Conservation (phyloP, 2,113 vertebrate species). For the Tautogolabrus adspersus region DNA sequence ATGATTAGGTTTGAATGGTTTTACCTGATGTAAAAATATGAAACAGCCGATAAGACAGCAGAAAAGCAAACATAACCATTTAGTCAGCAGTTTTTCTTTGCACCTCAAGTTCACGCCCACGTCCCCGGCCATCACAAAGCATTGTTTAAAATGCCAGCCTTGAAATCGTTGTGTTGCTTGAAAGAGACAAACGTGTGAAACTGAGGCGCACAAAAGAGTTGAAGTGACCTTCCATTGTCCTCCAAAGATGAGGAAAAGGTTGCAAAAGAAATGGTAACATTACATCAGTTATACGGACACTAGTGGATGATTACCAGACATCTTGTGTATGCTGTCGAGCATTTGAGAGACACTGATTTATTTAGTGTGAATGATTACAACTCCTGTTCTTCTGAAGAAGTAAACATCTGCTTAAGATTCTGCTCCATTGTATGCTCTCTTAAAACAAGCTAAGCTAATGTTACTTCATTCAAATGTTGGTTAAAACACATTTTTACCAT, state of each 20-base stretch:
- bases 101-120: not conserved
- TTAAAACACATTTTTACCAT: too few relatives aligned
- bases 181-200: not conserved
- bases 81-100: not conserved
- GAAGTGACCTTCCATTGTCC: not conserved
- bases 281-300: not conserved
- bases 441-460: too few relatives aligned
- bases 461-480: too few relatives aligned
- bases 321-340: not conserved
- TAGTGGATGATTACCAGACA: not conserved
- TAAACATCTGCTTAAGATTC: too few relatives aligned
- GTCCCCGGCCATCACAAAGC: not conserved
- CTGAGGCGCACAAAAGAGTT: not conserved
- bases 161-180: too few relatives aligned
- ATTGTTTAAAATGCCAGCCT: not conserved
- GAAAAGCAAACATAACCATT: not conserved
- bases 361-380: too few relatives aligned
- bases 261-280: not conserved
- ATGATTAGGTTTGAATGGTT: not conserved
- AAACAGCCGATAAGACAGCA: too few relatives aligned
- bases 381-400: too few relatives aligned
- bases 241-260: not conserved
- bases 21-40: not conserved
- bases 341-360: too few relatives aligned
- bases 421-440: too few relatives aligned